Conservation (phyloP, 2,113 vertebrate species). For the Cyanoderma ruficeps region DNA sequence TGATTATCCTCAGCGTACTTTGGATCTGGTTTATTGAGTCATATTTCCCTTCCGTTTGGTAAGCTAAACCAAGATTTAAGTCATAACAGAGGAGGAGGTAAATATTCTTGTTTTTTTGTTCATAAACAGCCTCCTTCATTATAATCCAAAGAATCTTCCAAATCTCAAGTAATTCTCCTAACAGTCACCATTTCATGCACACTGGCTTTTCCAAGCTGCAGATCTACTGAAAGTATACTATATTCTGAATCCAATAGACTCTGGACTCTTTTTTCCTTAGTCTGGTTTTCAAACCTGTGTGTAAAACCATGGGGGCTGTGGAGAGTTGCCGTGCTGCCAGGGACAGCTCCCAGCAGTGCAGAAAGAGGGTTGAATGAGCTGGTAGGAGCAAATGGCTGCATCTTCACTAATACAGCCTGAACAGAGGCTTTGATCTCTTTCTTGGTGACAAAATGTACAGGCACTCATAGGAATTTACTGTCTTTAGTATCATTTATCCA, state of each 20-base stretch:
- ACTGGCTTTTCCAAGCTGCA: neutral
- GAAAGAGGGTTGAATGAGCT: fast-evolving
- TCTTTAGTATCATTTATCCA: neutral
- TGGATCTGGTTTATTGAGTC: neutral
- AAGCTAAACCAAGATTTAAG: constrained; percentile 8
- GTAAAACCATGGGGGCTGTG: neutral
- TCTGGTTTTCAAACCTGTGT: neutral
- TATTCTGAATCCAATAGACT: neutral
- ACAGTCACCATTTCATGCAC: neutral
- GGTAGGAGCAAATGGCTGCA: neutral
- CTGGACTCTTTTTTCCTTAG: neutral
- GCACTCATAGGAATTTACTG: neutral
- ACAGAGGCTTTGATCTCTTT: neutral
- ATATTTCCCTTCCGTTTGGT: neutral
- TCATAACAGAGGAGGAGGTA: neutral
- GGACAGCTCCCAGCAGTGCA: neutral
- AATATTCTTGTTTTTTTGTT: neutral
- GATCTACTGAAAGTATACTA: neutral
- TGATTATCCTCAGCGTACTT: neutral
- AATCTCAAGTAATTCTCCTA: constrained; percentile 6
- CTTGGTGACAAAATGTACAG: neutral
- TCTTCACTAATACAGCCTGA: neutral
- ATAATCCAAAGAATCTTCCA: neutral
- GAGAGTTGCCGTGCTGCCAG: neutral
- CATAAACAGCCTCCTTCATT: neutral